Base-by-base conservation (phyloP, 2,113 vertebrate species). In the Pholis gunnellus region DNA sequence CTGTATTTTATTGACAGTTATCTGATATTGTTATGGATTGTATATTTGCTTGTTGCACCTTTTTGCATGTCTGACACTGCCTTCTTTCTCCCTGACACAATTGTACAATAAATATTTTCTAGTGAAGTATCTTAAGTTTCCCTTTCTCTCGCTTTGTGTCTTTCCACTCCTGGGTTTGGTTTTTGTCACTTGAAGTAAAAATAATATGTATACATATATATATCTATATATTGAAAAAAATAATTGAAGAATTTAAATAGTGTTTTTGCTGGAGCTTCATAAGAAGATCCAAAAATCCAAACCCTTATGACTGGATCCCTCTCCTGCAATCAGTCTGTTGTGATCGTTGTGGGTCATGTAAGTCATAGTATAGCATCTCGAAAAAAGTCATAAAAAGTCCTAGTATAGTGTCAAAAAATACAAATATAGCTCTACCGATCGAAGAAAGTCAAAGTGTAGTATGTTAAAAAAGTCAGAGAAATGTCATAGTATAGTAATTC, bases 81-180 rank as follows among this genome's bases (percentile, higher is more conserved):
- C 59, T 76, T 42, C 52, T 38, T 54, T 40, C 42, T 65, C 46
- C 69, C 54, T 46, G 56, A 75, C 71, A 70, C n/a, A 72, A 14
- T 22, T 69, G 38, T 71, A 38, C 25, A 88, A 80, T 90, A 81
- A 87, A 89, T 84, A 63, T 75, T 70, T 75, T 54, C 20, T 52
- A 81, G 72, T 60, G 14, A 78, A 78, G 29, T 69, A 17, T 18
- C 25, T 50, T 36, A 7, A 36, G 40, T 66, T 6, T 59, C 14
- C 8, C 50, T 52, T 20, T 44, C 13, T 40, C 34, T 65, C 27
- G 8, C 44, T 52, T 22, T 52, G 50, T 50, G 22, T 56, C 27
- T 63, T 38, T 78, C 27, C 10, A 50, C 60, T 20, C 48, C 38
- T 81, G 52, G 56, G 10, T 75, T 77, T 71, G 8, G 18, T 72